Base-by-base conservation (phyloP, 2,113 vertebrate genomes). In the Sigmodon hispidus region DNA sequence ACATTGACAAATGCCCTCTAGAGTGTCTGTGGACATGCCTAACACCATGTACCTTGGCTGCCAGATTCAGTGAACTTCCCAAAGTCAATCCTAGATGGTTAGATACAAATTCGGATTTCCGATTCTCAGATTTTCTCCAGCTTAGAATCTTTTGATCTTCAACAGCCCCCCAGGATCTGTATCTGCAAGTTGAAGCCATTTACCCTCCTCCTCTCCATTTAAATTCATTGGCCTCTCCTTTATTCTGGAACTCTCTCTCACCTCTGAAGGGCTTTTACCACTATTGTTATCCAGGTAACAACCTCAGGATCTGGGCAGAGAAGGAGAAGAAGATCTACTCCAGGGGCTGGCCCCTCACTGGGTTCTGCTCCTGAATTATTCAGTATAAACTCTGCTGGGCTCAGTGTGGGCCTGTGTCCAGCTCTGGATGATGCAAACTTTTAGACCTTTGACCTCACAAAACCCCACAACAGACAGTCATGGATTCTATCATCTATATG, bases 361-460 rank as follows among this genome's bases (percentile, higher is more conserved):
- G 57, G 19, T 80, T 96, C 50, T 67, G 40, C 88, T 97, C 69
- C 59, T 87, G 26, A 96, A 89, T 83, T 65, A 29, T 75, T 52
- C 29, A 31, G 6, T 43, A 57, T 89, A 52, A 36, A 57, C 52
- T 48, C 50, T 92, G 40, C 21, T 83, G 43, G 87, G 72, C 24
- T 94, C 70, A 26, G 69, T 19, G 24, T 26, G 40, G 84, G 22
- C 69, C 89, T 79, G 52, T 45, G 67, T 80, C 50, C 70, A 80
- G 24, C 52, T 93, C 80, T 57, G 65, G 26, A 92, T 55, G 69
- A 88, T 67, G 72, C 36, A 93, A 31, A 3, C 50, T 70, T 43
- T 61, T 65, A 94, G 65, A 16, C 34, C 52, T 92, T 70, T 85
- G 63, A 86, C 45, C 48, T 91, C 84, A 89, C 87, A 87, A 95